Base-by-base conservation (phyloP, 2,888 invertebrate species). In the Notodonta ziczac region DNA sequence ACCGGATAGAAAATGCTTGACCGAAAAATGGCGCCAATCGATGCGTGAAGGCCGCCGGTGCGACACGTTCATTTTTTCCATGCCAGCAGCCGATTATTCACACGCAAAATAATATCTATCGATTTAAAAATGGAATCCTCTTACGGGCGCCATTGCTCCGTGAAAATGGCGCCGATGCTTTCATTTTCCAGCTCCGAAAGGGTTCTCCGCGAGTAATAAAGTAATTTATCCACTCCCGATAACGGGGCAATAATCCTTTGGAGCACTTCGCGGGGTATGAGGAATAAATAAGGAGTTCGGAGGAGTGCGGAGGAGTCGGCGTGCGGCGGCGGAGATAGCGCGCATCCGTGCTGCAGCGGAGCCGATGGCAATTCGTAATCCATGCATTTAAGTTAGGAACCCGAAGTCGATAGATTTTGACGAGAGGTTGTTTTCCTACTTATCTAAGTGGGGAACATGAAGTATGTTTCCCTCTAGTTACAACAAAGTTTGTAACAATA, bases 151-250 rank as follows among this genome's bases (percentile, higher is more conserved):
- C 83, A 86, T 88, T 86, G 81, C 80, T 74, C 75, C 78, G 84
- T 74, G 85, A 84, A 83, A 88, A 89, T 87, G 82, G 84, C 86
- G 80, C 67, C 74, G 80, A 72, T 75, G 83, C 81, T 83, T 65
- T 74, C 80, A 81, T 78, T 84, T 85, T 85, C 78, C 76, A 82
- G 70, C 76, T 59, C 59, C 69, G 73, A 81, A 88, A 87, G 88
- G 89, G 89, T 85, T 87, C 24, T 24, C 80, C 60, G 81, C 82
- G 82, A 81, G 90, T 89, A 89, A 91, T 90, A 89, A 89, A 91
- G 90, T 89, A 89, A 91, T 91, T 90, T 91, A 91, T 89, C 89
- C 89, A 88, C 84, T 89, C 83, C 83, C 89, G 91, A 91, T 91
- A 91, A 88, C 87, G 84, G 86, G 74, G 81, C 84, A 89, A 90